Percentiles rank a stretch among this genome's conserved stretches.
phyloP scores from a whole-genome alignment of 2,113 vertebrate genomes.

The Pan paniscus region DNA sequence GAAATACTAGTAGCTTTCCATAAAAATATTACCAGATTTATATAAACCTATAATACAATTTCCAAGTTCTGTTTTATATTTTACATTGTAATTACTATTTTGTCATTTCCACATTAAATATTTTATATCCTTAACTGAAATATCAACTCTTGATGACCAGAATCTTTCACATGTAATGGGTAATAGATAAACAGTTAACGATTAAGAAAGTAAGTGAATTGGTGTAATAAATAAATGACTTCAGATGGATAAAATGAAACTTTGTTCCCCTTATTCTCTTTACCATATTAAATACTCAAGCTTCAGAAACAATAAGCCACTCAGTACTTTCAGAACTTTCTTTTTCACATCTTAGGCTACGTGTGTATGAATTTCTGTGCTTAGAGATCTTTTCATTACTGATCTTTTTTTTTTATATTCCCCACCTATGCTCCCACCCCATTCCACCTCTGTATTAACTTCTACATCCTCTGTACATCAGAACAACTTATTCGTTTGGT shows the following conservation, averaged over 20 bases:
- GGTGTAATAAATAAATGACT: neutral
- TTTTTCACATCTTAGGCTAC: neutral
- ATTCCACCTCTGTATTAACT: neutral
- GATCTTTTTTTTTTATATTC: neutral
- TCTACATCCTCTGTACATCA: neutral
- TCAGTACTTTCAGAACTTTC: neutral
- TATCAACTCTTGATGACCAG: neutral
- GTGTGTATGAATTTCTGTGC: neutral
- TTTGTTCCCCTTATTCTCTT: neutral
- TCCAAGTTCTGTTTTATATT: neutral
- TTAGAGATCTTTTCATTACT: neutral
- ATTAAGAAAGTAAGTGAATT: neutral
- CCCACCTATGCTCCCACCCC: neutral
- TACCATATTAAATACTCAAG: neutral
- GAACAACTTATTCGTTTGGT: neutral
- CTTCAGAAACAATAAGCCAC: neutral
- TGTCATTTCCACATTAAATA: neutral
- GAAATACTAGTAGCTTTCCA: neutral
- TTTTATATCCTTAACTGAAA: neutral
- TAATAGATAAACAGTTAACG: neutral
- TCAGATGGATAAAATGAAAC: neutral
- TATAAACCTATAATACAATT: neutral
- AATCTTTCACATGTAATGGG: neutral
- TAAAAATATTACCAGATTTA: neutral
- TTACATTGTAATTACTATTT: neutral